Conservation (phyloP, 2,797 vertebrate species). For the Silurus lanzhouensis region DNA sequence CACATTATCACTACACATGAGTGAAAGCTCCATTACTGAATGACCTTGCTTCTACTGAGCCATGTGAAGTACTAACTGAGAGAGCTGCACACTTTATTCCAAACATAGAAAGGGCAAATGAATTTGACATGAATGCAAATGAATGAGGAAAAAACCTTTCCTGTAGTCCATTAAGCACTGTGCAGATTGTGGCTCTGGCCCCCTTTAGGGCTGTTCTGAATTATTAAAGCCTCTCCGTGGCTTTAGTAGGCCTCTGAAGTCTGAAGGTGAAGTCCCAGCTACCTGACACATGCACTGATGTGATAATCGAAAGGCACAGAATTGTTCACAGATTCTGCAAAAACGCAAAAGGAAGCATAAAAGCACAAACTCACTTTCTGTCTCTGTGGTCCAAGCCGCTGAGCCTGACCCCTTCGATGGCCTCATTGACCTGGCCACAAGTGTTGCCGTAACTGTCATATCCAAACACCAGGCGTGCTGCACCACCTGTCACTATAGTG, state of each 20-base stretch:
- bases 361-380: constrained; percentile 79
- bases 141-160: constrained; percentile 39
- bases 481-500: constrained; percentile 91
- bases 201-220: constrained; percentile 45
- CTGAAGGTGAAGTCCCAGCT: constrained; percentile 38
- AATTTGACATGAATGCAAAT: constrained; percentile 46
- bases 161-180: constrained; percentile 35
- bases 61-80: constrained; percentile 9
- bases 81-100: constrained; percentile 25
- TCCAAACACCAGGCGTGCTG: constrained; percentile 88
- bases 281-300: constrained; percentile 49
- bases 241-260: constrained; percentile 36
- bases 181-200: constrained; percentile 32
- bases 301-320: constrained; percentile 47
- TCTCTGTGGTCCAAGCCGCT: constrained; percentile 91
- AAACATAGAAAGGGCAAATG: constrained; percentile 10
- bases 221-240: constrained; percentile 47
- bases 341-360: constrained; percentile 1
- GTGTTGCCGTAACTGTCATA: constrained; percentile 99
- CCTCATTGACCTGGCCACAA: constrained; percentile 89
- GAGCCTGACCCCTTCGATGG: constrained; percentile 82
- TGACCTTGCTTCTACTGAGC: background rate
- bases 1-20: background rate
- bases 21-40: constrained; percentile 27
- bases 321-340: background rate